Evolutionary conservation across 2,113 vertebrate species (phyloP).

Genomic region (Pristiophorus japonicus): DNA sequence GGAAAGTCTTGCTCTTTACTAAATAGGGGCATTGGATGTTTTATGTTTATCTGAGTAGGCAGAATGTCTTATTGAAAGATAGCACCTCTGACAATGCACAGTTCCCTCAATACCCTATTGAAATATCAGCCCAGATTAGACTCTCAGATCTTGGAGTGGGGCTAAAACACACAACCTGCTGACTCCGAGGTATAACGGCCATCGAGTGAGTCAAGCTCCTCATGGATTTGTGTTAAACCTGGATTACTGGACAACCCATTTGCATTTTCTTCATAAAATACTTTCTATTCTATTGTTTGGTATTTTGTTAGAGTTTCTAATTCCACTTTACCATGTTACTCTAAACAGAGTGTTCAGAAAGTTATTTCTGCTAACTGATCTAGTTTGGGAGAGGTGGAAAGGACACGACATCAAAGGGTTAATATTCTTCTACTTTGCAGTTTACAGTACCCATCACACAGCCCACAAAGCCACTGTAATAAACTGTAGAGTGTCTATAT

Average conservation of each 20-base stretch:
- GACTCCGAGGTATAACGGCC: background rate
- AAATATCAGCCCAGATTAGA: background rate
- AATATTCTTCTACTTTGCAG: background rate
- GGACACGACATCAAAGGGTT: background rate
- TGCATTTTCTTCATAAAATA: slow-evolving; percentile 14
- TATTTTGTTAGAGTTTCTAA: background rate
- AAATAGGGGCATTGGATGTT: too few relatives aligned
- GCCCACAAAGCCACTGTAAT: background rate
- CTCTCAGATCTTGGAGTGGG: background rate
- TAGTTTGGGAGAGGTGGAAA: background rate
- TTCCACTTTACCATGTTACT: background rate
- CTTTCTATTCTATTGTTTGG: background rate
- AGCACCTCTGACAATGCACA: background rate
- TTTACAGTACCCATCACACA: background rate
- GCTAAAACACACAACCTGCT: background rate
- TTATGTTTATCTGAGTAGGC: background rate
- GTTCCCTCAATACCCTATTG: background rate
- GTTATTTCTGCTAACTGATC: background rate
- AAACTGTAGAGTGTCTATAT: background rate
- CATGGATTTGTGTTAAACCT: background rate
- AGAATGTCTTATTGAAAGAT: background rate
- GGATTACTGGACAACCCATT: background rate
- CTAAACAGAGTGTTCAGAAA: background rate
- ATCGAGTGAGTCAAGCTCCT: background rate
- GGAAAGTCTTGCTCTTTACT: too few relatives aligned